Conservation (phyloP, 2,888 invertebrate genomes). For the Drosophila subquinaria region DNA sequence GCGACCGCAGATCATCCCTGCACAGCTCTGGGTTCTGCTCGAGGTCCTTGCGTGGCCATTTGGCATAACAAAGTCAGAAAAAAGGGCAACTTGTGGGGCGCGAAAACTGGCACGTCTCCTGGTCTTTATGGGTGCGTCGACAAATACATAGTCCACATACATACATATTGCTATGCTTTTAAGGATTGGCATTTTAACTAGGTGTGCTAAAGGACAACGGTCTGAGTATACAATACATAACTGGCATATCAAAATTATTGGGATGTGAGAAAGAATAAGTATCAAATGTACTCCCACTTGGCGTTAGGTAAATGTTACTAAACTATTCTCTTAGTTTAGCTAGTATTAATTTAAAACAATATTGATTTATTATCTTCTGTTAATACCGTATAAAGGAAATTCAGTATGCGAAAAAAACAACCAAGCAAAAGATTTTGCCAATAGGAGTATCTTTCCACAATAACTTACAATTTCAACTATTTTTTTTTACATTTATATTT, state of each 20-base stretch:
- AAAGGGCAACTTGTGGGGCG: slow-evolving; percentile 65
- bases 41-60: slow-evolving; percentile 61
- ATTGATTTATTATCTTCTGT: neutral
- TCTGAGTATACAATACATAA: slow-evolving; percentile 37
- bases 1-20: slow-evolving; percentile 77
- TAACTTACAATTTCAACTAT: too few relatives aligned
- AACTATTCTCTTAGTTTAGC: neutral
- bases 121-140: slow-evolving; percentile 50
- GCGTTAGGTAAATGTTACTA: slow-evolving; percentile 5
- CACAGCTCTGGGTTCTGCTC: slow-evolving; percentile 5
- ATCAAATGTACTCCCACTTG: slow-evolving; percentile 15
- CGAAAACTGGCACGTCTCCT: slow-evolving; percentile 68
- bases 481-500: neutral
- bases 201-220: slow-evolving; percentile 60
- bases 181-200: slow-evolving; percentile 74
- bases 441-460: too few relatives aligned
- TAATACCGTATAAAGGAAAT: neutral
- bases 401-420: too few relatives aligned
- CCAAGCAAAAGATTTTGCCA: too few relatives aligned
- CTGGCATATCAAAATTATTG: slow-evolving; percentile 50
- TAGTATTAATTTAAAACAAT: neutral
- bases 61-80: slow-evolving; percentile 56
- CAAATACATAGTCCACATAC: slow-evolving; percentile 16
- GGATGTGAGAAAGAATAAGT: slow-evolving; percentile 24
- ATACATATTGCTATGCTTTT: slow-evolving; percentile 53